These are phyloP conservation scores for Myotis lucifugus DNA, from an alignment of 2,113 vertebrate species.

Conservation along the genomic window DNA sequence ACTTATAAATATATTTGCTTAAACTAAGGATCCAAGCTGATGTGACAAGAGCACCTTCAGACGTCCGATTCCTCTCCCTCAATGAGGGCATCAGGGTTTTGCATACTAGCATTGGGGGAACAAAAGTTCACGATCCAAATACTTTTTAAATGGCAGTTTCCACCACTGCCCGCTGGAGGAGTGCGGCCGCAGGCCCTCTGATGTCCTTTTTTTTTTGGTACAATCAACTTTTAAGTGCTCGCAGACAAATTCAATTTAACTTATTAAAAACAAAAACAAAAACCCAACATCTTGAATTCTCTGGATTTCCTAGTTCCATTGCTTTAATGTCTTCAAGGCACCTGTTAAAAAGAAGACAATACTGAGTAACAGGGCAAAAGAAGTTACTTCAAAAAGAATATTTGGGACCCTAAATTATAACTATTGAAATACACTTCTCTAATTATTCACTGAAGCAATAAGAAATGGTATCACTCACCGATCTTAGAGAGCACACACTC, in stretches of 20 bases:
- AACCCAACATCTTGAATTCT: slow-evolving; percentile 54
- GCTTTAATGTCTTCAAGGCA: slow-evolving; percentile 77
- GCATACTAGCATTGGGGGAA: neutral
- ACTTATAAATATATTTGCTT: neutral
- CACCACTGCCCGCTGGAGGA: neutral
- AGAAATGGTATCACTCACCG: neutral
- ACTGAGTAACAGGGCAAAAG: neutral
- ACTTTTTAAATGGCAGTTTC: neutral
- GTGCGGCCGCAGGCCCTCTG: neutral
- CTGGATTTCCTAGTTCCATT: slow-evolving; percentile 63
- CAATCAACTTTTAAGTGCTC: neutral
- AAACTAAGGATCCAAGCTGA: neutral
- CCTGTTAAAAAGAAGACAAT: slow-evolving; percentile 74
- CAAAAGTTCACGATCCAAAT: neutral
- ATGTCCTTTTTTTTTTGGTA: neutral
- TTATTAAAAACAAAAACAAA: neutral
- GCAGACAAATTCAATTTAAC: neutral
- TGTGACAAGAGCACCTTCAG: neutral
- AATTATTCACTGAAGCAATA: neutral
- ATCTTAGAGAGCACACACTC: neutral
- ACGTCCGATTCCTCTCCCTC: neutral
- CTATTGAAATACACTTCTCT: slow-evolving; percentile 4
- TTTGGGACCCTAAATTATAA: neutral
- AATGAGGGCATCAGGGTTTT: neutral
- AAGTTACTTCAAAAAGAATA: slow-evolving; percentile 20